Conservation (phyloP, 2,888 invertebrate genomes). For the Xanthia icteritia region DNA sequence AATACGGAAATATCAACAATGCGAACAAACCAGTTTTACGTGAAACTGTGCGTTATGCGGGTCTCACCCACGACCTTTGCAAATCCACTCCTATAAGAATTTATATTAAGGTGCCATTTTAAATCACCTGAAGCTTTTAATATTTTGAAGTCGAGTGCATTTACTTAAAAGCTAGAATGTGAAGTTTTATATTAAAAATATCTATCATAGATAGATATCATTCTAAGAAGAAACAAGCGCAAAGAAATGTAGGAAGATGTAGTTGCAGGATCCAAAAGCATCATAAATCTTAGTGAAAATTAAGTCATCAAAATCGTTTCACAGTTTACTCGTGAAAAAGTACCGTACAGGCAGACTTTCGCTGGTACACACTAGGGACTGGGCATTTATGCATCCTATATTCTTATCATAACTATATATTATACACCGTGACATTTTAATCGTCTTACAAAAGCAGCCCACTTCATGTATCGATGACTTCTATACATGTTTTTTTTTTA, state of each 20-base stretch:
- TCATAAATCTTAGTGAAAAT: neutral
- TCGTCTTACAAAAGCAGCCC: too few species aligned
- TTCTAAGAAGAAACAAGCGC: neutral
- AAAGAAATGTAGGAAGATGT: neutral
- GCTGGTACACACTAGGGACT: too few species aligned
- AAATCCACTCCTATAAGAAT: conserved; percentile 28
- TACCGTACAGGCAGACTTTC: too few species aligned
- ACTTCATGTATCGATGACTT: too few species aligned
- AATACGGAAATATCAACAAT: conserved; percentile 24
- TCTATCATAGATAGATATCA: too few species aligned
- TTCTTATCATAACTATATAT: neutral
- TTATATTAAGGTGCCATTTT: conserved; percentile 25
- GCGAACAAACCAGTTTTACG: conserved; percentile 21
- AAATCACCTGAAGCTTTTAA: conserved; percentile 4
- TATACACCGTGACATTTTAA: too few species aligned
- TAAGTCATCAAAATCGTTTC: neutral
- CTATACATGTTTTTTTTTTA: too few species aligned
- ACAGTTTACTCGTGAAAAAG: too few species aligned
- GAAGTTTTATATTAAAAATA: neutral
- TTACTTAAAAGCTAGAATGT: neutral
- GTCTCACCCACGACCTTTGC: conserved; percentile 16
- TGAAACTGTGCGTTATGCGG: conserved; percentile 26
- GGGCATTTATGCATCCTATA: too few species aligned
- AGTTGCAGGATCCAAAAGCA: neutral
- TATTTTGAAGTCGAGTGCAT: neutral